phyloP scores from a whole-genome alignment of 1,140 invertebrate species.

The Plectrocnemia conspersa region DNA sequence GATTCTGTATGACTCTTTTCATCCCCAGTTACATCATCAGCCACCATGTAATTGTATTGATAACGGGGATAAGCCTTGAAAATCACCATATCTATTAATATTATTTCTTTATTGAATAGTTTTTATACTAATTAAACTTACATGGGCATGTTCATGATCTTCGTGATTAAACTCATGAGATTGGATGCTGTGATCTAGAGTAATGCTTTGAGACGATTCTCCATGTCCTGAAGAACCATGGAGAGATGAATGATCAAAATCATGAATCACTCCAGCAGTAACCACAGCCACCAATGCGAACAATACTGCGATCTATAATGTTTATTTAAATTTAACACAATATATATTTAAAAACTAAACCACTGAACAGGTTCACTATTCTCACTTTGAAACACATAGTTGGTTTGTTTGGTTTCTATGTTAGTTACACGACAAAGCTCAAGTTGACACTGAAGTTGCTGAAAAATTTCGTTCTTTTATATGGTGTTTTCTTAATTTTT shows the following conservation, averaged over 20 bases:
- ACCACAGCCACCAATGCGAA: neutral
- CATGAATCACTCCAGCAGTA: neutral
- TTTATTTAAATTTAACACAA: neutral
- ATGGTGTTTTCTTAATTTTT: too few species aligned
- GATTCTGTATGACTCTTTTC: constrained; percentile 62
- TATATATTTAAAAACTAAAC: too few species aligned
- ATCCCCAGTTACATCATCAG: constrained; percentile 67
- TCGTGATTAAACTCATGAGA: constrained; percentile 8
- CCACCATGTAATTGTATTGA: constrained; percentile 68
- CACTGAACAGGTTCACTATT: too few species aligned
- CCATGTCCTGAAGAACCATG: constrained; percentile 11
- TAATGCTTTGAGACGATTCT: constrained; percentile 14
- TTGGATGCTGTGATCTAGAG: constrained; percentile 6
- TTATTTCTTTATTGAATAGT: neutral
- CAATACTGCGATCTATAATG: constrained; percentile 6
- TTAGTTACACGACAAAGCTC: too few species aligned
- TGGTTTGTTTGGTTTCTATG: too few species aligned
- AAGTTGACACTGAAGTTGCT: too few species aligned
- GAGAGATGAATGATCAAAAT: constrained; percentile 9
- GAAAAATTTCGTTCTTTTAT: too few species aligned
- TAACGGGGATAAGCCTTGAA: constrained; percentile 61
- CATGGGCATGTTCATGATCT: constrained; percentile 1
- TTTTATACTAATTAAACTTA: neutral
- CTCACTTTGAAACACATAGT: too few species aligned
- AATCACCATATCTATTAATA: constrained; percentile 1